Evolutionary conservation across 2,113 vertebrate species (phyloP), one percentile per base, ranked within the genome.

Genomic region (Cavia porcellus): DNA sequence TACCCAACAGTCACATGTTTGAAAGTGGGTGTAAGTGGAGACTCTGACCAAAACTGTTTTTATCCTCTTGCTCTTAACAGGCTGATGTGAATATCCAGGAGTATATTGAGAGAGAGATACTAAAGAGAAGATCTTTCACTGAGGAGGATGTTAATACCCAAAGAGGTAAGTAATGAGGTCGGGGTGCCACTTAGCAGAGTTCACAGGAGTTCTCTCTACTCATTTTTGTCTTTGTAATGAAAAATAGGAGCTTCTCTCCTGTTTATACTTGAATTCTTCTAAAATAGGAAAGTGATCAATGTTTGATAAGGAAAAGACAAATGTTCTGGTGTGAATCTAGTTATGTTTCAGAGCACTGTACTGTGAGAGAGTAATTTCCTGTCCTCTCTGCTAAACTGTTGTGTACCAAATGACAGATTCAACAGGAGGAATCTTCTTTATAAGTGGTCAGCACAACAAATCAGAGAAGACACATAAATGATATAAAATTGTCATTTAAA

Each of bases 401-500:
- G 81, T 19, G 90, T 77, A 72, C 38, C 22, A 87, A 91, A 80
- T 52, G 79, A 38, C 86, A 25, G 90, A 7, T 25, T 95, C 19
- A 19, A 84, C 92, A 95, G 84, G 13, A 32, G 12, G 7, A 86
- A 7, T 92, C 45, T 89, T 93, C 42, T 84, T 89, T 94, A 52
- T 45, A 50, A 61, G 20, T n/a, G 20, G 38, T 50, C 68, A 96
- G 77, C 11, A 90, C 38, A 95, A 97, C 84, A 95, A 93, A 95
- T 90, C 62, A 92, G 57, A 86, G 38, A 95, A 92, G 92, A 95
- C 35, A 93, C 84, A 95, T 32, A 92, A 62, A 68, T 88, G 38
- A 87, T 74, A 87, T 45, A 75, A 47, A 86, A 86, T 7, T 62
- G 38, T 57, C 75, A 66, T 82, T 82, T 90, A 72, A 92, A 86